A percentile compares a stretch with the other conserved stretches of the same genome.
Conservation (phyloP, 1,140 invertebrate species). For the Delia radicum region DNA sequence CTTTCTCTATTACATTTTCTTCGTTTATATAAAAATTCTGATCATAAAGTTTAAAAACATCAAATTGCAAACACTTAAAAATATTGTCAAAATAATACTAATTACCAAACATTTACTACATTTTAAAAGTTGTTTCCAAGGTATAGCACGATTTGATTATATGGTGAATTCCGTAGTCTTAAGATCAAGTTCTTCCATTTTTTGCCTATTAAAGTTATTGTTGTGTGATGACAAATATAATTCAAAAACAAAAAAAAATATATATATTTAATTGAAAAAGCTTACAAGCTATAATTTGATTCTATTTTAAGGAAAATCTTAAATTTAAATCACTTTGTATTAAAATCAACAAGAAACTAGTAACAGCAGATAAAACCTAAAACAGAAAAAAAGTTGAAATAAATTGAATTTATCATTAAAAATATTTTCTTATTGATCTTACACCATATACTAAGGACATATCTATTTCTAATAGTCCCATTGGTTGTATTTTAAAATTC, state of each 20-base stretch:
- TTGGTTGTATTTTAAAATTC: slow-evolving; percentile 42
- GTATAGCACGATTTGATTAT: neutral
- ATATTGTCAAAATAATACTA: neutral
- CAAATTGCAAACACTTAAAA: neutral
- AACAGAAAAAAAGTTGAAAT: neutral
- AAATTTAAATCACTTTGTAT: slow-evolving; percentile 45
- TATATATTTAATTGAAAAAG: too few relatives aligned
- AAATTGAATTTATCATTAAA: neutral
- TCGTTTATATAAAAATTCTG: neutral
- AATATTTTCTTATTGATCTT: slow-evolving; percentile 13
- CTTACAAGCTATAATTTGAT: neutral
- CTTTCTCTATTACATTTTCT: neutral
- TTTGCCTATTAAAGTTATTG: neutral
- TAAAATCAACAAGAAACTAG: slow-evolving; percentile 42
- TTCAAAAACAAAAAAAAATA: too few relatives aligned
- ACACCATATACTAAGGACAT: slow-evolving; percentile 37
- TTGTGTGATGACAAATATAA: too few relatives aligned
- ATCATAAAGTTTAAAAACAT: neutral
- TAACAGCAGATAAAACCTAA: slow-evolving; percentile 38
- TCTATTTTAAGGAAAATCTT: slow-evolving; percentile 44
- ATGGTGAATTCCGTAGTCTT: neutral
- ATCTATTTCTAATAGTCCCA: slow-evolving; percentile 42
- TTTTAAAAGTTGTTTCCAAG: neutral
- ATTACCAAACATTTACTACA: neutral
- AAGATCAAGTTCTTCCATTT: neutral